Evolutionary conservation across 1,140 invertebrate species (phyloP).

Genomic region (Orius insidiosus): DNA sequence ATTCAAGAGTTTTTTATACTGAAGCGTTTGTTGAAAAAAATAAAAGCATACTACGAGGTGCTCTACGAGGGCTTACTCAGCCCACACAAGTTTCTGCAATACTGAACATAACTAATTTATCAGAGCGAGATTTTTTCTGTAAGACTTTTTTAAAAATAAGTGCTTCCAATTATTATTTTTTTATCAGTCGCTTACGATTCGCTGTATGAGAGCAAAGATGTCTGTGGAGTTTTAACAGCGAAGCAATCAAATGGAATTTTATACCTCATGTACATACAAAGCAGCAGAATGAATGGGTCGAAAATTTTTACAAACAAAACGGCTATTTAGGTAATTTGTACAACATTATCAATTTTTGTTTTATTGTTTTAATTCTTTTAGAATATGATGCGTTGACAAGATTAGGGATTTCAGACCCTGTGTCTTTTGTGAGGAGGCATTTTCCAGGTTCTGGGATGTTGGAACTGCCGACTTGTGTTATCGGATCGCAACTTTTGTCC

Average conservation of each 20-base stretch:
- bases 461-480: constrained; percentile 57
- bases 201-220: constrained; percentile 44
- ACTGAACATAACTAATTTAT: constrained; percentile 58
- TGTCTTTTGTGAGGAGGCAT: constrained; percentile 60
- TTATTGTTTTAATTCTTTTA: constrained; percentile 21
- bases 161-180: not conserved
- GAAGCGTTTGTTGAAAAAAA: constrained; percentile 71
- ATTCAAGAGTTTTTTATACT: constrained; percentile 73
- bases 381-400: constrained; percentile 81
- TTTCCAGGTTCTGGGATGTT: constrained; percentile 49
- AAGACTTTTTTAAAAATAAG: constrained; percentile 23
- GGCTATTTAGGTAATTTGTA: constrained; percentile 56
- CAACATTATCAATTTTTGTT: not conserved
- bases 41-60: constrained; percentile 69
- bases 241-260: constrained; percentile 53
- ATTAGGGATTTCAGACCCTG: constrained; percentile 74
- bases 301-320: constrained; percentile 84
- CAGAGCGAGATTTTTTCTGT: constrained; percentile 72
- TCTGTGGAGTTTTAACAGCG: constrained; percentile 63
- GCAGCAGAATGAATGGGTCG: constrained; percentile 76
- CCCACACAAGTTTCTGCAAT: constrained; percentile 68
- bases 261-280: constrained; percentile 79
- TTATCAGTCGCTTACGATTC: constrained; percentile 41
- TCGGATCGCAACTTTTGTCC: constrained; percentile 53
- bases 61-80: constrained; percentile 68